Evolutionary conservation across 2,797 vertebrate genomes (phyloP), one percentile per base, ranked within the genome.

Genomic region (Capromys pilorides): DNA sequence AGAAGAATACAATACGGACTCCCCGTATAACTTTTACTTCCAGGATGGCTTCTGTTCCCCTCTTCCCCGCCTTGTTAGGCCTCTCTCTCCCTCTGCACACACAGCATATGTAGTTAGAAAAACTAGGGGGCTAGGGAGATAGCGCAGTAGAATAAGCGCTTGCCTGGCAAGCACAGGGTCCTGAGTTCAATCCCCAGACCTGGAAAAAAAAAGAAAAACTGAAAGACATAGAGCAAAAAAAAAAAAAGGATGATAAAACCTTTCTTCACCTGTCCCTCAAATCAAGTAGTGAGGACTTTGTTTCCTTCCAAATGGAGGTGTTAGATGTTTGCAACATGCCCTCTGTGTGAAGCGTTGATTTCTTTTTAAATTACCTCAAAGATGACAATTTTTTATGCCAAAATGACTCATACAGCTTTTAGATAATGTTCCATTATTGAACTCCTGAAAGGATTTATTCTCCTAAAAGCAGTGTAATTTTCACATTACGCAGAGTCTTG

Each of bases 401-500:
- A 82, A 90, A 75, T 33, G 69, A 88, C 24, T 80, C 24, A 39
- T 33, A 41, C 9, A 31, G 54, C 19, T 86, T 86, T 78, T 88
- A 84, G 51, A 51, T 73, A 86, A 89, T 78, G 49, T 92, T 83
- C 73, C 54, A 19, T 49, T 80, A 57, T 54, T 92, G 54, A 93
- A 78, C 64, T 86, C 77, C 78, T 49, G 51, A 86, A 85, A 78
- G 28, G 18, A 21, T 79, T 3, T 81, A 79, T 89, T 93, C 77
- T 78, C 28, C 79, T 71, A 69, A 94, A 45, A 79, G 31, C 77
- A 54, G 16, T 78, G 59, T 61, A 73, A 61, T 95, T 94, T 83
- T 92, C 79, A 62, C 41, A 41, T 62, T 41, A 64, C 9, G 93
- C 51, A 22, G 33, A 86, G 59, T 67, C n/a, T 75, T 66, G 0